phyloP scores from a whole-genome alignment of 2,888 invertebrate genomes.

The Leptopilina syphax region DNA sequence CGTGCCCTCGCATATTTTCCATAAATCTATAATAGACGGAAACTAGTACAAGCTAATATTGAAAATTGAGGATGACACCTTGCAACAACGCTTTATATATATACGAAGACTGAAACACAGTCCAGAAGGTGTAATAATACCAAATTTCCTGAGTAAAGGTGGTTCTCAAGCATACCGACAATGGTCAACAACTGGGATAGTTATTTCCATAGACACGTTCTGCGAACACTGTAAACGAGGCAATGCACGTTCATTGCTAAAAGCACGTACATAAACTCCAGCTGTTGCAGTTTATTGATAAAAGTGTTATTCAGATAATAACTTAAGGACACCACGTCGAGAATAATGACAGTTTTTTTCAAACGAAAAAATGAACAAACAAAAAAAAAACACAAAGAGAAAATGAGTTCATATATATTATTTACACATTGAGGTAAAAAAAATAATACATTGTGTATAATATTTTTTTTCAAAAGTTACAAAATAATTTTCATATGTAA shows the following conservation, averaged over 20 bases:
- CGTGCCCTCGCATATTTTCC: background rate
- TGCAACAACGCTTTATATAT: background rate
- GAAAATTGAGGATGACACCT: slow-evolving; percentile 4
- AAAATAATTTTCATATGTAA: too few species aligned
- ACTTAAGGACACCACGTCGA: background rate
- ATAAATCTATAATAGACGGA: background rate
- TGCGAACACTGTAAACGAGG: slow-evolving; percentile 11
- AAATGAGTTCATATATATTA: too few species aligned
- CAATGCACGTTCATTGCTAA: slow-evolving; percentile 13
- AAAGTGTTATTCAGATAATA: slow-evolving; percentile 8
- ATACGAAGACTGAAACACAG: background rate
- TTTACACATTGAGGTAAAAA: too few species aligned
- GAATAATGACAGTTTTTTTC: background rate
- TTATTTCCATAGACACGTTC: slow-evolving; percentile 20
- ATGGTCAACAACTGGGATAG: slow-evolving; percentile 27
- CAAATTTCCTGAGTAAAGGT: background rate
- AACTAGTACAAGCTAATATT: slow-evolving; percentile 16
- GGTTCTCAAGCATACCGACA: slow-evolving; percentile 8
- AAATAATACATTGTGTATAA: too few species aligned
- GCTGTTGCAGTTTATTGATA: slow-evolving; percentile 6
- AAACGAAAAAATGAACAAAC: too few species aligned
- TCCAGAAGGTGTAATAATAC: slow-evolving; percentile 8
- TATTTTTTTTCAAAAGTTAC: too few species aligned
- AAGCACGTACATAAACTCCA: slow-evolving; percentile 4
- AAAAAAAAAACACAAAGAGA: background rate